phyloP scores from a whole-genome alignment of 2,113 vertebrate genomes.

The Brachypodius melanocephalos region DNA sequence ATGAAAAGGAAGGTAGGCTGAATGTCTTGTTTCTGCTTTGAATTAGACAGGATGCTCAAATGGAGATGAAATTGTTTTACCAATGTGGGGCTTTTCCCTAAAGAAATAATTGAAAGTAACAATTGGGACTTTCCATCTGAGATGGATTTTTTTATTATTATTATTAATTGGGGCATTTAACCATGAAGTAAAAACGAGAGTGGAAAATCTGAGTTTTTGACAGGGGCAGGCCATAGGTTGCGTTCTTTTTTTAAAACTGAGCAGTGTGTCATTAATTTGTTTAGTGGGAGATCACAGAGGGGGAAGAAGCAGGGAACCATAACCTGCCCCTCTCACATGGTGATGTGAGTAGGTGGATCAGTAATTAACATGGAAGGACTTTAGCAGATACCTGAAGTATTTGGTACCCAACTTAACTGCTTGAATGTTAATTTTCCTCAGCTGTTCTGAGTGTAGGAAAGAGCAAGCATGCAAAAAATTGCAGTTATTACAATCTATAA shows the following conservation, averaged over 20 bases:
- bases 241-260: neutral
- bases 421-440: neutral
- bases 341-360: neutral
- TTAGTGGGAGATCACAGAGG: neutral
- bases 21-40: neutral
- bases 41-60: neutral
- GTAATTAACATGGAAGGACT: neutral
- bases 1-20: neutral
- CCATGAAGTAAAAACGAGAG: neutral
- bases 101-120: neutral
- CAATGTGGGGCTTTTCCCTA: rapidly evolving
- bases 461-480: neutral
- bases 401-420: neutral
- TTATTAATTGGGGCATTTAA: neutral
- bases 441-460: neutral
- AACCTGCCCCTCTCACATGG: neutral
- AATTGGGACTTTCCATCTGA: neutral
- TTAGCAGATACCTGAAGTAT: neutral
- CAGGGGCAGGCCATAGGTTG: neutral
- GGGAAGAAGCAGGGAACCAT: rapidly evolving
- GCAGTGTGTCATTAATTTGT: rapidly evolving
- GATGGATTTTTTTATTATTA: neutral
- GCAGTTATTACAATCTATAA: neutral
- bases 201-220: neutral
- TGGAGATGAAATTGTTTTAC: neutral